Evolutionary conservation across 1,140 invertebrate species (phyloP).

Genomic region (Rhagoletis pomonella): DNA sequence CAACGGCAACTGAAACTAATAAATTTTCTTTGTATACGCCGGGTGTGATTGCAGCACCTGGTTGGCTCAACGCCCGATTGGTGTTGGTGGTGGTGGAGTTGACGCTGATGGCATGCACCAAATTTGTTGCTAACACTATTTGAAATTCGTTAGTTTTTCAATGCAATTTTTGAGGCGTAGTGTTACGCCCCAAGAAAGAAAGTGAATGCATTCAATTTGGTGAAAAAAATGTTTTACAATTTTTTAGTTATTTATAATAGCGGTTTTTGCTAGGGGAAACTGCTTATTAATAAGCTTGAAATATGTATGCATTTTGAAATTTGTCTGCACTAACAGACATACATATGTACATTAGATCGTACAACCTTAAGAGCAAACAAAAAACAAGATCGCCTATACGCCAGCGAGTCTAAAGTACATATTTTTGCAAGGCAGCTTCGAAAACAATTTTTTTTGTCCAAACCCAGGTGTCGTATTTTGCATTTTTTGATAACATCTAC

Average conservation of each 20-base stretch:
- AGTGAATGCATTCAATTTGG: not conserved
- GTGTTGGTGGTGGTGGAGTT: constrained; percentile 12
- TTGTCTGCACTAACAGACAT: not conserved
- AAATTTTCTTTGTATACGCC: constrained; percentile 38
- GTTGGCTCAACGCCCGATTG: constrained; percentile 15
- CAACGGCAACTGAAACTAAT: constrained; percentile 43
- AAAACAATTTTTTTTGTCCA: too few species aligned
- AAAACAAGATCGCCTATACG: too few species aligned
- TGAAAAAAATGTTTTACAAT: not conserved
- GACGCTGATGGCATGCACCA: not conserved
- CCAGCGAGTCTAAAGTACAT: too few species aligned
- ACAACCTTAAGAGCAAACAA: too few species aligned
- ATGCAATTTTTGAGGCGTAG: constrained; percentile 11
- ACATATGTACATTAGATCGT: not conserved
- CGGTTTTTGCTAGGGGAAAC: not conserved
- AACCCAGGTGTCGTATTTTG: too few species aligned
- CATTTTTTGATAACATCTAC: too few species aligned
- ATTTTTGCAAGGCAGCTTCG: too few species aligned
- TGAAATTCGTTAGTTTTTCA: not conserved
- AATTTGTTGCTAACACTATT: not conserved
- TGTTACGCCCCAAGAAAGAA: constrained; percentile 12
- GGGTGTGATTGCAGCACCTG: constrained; percentile 42
- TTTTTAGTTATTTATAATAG: not conserved
- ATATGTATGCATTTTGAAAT: not conserved
- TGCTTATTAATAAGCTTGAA: not conserved